phyloP scores from a whole-genome alignment of 2,113 vertebrate genomes.

The Morone saxatilis region DNA sequence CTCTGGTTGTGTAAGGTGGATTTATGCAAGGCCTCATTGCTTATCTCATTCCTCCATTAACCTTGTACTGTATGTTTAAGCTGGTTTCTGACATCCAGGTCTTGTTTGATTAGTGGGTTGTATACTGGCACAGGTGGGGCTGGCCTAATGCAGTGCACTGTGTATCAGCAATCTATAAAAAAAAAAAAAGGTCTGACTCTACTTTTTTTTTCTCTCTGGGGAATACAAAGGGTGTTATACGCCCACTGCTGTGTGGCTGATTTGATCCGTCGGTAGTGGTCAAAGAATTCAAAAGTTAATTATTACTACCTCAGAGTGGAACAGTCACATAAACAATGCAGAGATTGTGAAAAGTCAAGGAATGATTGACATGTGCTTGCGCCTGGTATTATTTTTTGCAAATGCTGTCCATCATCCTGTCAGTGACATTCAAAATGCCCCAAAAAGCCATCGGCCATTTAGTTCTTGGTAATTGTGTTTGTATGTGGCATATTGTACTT shows the following conservation, averaged over 20 bases:
- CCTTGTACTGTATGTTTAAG: constrained; percentile 53
- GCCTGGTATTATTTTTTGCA: background rate
- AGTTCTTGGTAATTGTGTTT: background rate
- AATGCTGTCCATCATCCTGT: background rate
- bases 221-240: background rate
- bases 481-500: background rate
- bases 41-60: constrained; percentile 66
- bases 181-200: constrained; percentile 32
- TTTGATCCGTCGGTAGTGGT: background rate
- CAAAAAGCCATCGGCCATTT: background rate
- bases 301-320: constrained; percentile 10
- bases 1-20: constrained; percentile 13
- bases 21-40: constrained; percentile 43
- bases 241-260: background rate
- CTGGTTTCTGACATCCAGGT: constrained; percentile 63
- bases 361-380: constrained; percentile 28
- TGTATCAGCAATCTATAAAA: constrained; percentile 19
- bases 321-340: too few relatives aligned
- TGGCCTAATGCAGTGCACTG: background rate
- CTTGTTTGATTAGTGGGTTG: constrained; percentile 63
- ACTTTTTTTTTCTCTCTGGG: background rate
- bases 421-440: background rate
- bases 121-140: constrained; percentile 37
- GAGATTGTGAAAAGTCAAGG: background rate
- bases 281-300: constrained; percentile 47